These are phyloP conservation scores for Noctuana brunneofusca DNA, from an alignment of 2,888 invertebrate species.

Conservation along the genomic window DNA sequence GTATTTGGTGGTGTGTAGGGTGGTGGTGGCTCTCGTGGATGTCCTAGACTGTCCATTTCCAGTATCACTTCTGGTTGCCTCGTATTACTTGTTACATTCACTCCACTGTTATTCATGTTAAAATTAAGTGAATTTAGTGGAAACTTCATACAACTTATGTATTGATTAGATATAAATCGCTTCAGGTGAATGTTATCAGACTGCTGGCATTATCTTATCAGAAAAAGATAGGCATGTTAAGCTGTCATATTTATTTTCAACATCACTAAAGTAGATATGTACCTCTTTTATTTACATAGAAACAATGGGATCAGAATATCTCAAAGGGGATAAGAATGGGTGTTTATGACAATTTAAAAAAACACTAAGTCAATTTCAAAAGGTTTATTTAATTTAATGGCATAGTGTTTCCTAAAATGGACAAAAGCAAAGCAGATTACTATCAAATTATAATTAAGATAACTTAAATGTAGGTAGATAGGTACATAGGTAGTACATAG, in stretches of 20 bases:
- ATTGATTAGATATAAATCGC: constrained; percentile 19
- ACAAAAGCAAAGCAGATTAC: background rate
- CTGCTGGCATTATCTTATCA: constrained; percentile 56
- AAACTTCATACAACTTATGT: constrained; percentile 10
- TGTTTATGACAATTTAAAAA: background rate
- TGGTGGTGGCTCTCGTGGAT: constrained; percentile 60
- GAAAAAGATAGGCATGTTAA: constrained; percentile 45
- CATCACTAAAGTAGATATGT: background rate
- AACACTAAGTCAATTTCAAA: background rate
- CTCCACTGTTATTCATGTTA: constrained; percentile 16
- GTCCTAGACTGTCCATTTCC: constrained; percentile 44
- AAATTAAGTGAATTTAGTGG: background rate
- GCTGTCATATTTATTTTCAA: constrained; percentile 15
- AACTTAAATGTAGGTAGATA: no score
- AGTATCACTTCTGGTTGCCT: constrained; percentile 44
- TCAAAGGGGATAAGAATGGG: background rate
- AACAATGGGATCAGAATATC: background rate
- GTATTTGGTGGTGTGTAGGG: constrained; percentile 54
- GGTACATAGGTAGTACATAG: background rate
- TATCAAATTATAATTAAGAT: background rate
- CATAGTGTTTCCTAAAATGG: background rate
- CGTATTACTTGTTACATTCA: constrained; percentile 13
- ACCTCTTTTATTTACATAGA: background rate
- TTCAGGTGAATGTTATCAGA: constrained; percentile 49
- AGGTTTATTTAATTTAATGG: background rate